Conservation (phyloP, 2,113 vertebrate genomes). For the Percopsis transmontana region DNA sequence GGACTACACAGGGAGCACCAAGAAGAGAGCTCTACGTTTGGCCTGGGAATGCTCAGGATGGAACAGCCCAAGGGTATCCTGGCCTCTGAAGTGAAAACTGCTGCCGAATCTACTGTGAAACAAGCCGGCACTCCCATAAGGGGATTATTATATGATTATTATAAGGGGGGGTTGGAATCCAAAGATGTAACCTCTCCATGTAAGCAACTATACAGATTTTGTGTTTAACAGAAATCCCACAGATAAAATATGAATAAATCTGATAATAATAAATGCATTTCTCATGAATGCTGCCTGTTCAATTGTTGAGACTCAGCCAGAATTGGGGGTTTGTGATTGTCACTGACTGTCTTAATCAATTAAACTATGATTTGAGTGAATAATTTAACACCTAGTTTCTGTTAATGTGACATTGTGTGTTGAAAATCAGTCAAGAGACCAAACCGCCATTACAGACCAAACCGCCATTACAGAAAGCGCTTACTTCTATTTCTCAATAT, state of each 20-base stretch:
- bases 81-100: conserved; percentile 67
- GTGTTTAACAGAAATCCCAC: neutral
- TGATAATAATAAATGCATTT: neutral
- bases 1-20: conserved; percentile 69
- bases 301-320: neutral
- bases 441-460: conserved; percentile 5
- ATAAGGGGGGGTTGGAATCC: conserved; percentile 32
- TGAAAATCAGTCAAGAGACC: conserved; percentile 22
- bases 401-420: conserved; percentile 12
- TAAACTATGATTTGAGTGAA: neutral
- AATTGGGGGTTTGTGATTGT: neutral
- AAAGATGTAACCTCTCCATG: conserved; percentile 34
- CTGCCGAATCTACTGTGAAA: conserved; percentile 50
- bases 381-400: neutral
- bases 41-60: conserved; percentile 55
- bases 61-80: conserved; percentile 62
- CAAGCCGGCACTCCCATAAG: conserved; percentile 50
- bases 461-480: conserved; percentile 9
- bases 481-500: conserved; percentile 26
- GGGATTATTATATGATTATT: conserved; percentile 68
- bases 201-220: conserved; percentile 15
- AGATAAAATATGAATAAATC: too few relatives aligned
- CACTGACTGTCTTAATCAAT: neutral
- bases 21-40: conserved; percentile 65
- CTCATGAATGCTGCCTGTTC: neutral